phyloP scores from a whole-genome alignment of 2,888 invertebrate genomes.

The Cantharis rufa region DNA sequence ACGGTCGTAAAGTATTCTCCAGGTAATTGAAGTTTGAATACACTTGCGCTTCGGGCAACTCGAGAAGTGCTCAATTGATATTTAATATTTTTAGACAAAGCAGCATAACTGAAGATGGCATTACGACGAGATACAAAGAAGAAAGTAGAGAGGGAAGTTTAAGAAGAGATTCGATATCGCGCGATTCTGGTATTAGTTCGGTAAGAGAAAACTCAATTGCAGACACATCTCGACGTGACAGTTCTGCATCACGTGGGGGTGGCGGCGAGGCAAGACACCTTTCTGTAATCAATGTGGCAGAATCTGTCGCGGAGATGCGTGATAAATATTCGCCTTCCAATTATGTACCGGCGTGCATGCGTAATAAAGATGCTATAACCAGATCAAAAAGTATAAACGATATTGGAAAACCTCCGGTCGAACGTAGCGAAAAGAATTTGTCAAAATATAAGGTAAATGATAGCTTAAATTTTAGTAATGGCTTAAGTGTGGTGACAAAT shows the following conservation, averaged over 20 bases:
- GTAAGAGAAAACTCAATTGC: constrained; percentile 48
- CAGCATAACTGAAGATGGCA: constrained; percentile 54
- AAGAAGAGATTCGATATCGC: constrained; percentile 46
- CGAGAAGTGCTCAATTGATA: not conserved
- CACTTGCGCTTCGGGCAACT: not conserved
- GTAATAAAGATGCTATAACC: constrained; percentile 50
- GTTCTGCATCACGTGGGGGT: constrained; percentile 48
- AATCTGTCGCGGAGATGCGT: constrained; percentile 66
- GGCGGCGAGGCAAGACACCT: constrained; percentile 18
- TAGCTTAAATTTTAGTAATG: constrained; percentile 45
- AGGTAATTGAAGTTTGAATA: constrained; percentile 40
- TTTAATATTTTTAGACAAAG: constrained; percentile 45
- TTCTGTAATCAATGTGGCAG: constrained; percentile 46
- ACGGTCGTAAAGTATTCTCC: constrained; percentile 58
- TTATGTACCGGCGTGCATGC: constrained; percentile 64
- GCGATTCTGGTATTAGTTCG: constrained; percentile 50
- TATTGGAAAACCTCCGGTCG: constrained; percentile 58
- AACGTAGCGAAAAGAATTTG: constrained; percentile 51
- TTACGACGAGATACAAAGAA: constrained; percentile 55
- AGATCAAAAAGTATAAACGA: constrained; percentile 65
- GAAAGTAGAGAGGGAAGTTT: constrained; percentile 51
- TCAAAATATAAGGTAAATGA: constrained; percentile 50
- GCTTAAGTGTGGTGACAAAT: constrained; percentile 46
- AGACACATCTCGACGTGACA: constrained; percentile 62
- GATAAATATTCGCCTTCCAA: constrained; percentile 77